Evolutionary conservation across 2,888 invertebrate species (phyloP).

Genomic region (Pegoplata infirma): DNA sequence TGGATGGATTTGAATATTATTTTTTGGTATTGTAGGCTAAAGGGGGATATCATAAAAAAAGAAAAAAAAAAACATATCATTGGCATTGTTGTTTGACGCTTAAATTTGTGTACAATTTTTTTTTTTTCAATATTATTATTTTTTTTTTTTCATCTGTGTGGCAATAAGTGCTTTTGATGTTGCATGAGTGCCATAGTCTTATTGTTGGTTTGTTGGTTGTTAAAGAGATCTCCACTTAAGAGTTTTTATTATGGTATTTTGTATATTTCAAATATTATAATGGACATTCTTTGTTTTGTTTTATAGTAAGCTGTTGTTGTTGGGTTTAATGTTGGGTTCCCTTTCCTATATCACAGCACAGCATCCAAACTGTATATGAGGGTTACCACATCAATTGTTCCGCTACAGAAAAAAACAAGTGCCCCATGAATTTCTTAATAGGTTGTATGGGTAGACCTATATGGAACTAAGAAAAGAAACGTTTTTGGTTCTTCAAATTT

Average conservation of each 20-base stretch:
- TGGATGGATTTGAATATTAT: conserved; percentile 46
- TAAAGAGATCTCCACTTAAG: conserved; percentile 51
- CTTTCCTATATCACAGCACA: no score
- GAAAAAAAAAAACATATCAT: conserved; percentile 57
- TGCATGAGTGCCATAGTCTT: conserved; percentile 48
- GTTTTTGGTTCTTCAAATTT: no score
- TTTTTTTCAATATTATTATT: conserved; percentile 16
- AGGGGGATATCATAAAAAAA: conserved; percentile 45
- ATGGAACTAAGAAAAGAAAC: no score
- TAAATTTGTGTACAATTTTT: conserved; percentile 28
- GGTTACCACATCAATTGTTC: no score
- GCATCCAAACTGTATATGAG: not conserved
- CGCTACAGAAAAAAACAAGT: no score
- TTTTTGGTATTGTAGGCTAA: conserved; percentile 48
- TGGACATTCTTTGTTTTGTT: conserved; percentile 52
- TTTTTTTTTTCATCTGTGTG: conserved; percentile 31
- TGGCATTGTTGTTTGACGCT: conserved; percentile 63
- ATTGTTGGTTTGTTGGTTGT: conserved; percentile 16
- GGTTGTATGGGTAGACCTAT: no score
- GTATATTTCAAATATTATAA: conserved; percentile 62
- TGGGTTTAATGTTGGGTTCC: conserved; percentile 6
- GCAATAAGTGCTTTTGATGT: conserved; percentile 60
- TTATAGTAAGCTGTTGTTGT: not conserved
- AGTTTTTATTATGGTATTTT: conserved; percentile 56
- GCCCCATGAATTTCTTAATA: no score